A percentile compares a stretch with the other conserved stretches of the same genome.
These are phyloP conservation scores for Caenorhabditis becei DNA, from an alignment of 2,888 invertebrate genomes.

Conservation along the genomic window DNA sequence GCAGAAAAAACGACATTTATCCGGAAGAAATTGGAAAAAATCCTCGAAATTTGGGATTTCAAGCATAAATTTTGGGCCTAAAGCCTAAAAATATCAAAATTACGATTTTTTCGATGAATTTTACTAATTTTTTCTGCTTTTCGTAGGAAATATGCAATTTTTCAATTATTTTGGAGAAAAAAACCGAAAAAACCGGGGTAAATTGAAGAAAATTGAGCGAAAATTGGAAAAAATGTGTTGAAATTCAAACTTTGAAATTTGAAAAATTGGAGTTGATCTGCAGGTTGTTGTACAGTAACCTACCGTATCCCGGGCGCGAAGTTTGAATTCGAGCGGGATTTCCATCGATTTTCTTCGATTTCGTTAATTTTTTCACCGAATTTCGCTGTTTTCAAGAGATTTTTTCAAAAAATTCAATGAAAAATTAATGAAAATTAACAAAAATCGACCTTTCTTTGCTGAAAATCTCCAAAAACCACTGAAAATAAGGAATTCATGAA, in stretches of 20 bases:
- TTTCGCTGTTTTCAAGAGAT: too few relatives aligned
- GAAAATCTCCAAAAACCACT: too few relatives aligned
- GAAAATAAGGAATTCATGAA: too few relatives aligned
- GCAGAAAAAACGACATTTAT: neutral
- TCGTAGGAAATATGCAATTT: neutral
- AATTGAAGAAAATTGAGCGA: neutral
- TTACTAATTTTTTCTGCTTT: neutral
- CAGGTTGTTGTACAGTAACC: neutral
- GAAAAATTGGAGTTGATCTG: slow-evolving; percentile 11
- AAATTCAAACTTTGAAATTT: neutral
- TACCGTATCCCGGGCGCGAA: slow-evolving; percentile 28
- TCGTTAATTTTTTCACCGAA: neutral
- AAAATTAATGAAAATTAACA: too few relatives aligned
- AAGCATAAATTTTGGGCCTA: too few relatives aligned
- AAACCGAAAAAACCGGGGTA: too few relatives aligned
- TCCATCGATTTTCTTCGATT: neutral
- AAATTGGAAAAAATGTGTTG: neutral
- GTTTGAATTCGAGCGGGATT: neutral
- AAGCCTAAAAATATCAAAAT: too few relatives aligned
- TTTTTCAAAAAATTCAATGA: neutral
- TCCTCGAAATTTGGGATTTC: too few relatives aligned
- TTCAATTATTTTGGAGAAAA: neutral
- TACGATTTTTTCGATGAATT: neutral
- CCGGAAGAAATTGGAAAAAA: too few relatives aligned
- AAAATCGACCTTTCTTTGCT: too few relatives aligned